A percentile compares a stretch with the other conserved stretches of the same genome.
phyloP scores from a whole-genome alignment of 2,888 invertebrate genomes.

The Rhogogaster chlorosoma region DNA sequence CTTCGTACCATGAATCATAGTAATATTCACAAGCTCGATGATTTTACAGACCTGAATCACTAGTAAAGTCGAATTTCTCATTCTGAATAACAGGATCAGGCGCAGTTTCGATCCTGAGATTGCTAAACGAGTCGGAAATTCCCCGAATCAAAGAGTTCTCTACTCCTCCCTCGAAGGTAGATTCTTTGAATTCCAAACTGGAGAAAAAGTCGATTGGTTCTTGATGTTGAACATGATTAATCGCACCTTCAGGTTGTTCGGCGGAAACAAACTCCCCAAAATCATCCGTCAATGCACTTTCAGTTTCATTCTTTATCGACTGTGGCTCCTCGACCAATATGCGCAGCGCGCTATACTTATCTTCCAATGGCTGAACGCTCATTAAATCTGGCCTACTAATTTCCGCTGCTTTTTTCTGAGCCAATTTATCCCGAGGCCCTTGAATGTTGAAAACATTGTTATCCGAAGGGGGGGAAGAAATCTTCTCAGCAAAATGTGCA shows the following conservation, averaged over 20 bases:
- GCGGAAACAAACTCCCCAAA: conserved; percentile 79
- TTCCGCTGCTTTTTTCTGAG: conserved; percentile 44
- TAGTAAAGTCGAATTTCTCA: conserved; percentile 63
- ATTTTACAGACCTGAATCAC: conserved; percentile 66
- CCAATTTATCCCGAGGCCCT: background rate
- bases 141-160: conserved; percentile 65
- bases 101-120: conserved; percentile 67
- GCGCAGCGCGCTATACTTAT: conserved; percentile 78
- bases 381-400: conserved; percentile 70
- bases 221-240: conserved; percentile 20
- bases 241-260: conserved; percentile 63
- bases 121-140: conserved; percentile 70
- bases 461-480: background rate
- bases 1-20: background rate
- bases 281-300: conserved; percentile 71
- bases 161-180: conserved; percentile 53
- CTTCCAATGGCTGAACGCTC: conserved; percentile 74
- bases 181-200: conserved; percentile 68
- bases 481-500: background rate
- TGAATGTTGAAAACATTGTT: background rate
- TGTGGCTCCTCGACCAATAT: conserved; percentile 71
- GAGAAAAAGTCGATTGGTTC: conserved; percentile 67
- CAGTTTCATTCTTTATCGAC: conserved; percentile 51
- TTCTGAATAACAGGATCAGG: conserved; percentile 61
- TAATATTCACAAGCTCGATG: conserved; percentile 5